These are phyloP conservation scores for Agrotis ipsilon DNA, from an alignment of 2,888 invertebrate genomes.

Conservation along the genomic window DNA sequence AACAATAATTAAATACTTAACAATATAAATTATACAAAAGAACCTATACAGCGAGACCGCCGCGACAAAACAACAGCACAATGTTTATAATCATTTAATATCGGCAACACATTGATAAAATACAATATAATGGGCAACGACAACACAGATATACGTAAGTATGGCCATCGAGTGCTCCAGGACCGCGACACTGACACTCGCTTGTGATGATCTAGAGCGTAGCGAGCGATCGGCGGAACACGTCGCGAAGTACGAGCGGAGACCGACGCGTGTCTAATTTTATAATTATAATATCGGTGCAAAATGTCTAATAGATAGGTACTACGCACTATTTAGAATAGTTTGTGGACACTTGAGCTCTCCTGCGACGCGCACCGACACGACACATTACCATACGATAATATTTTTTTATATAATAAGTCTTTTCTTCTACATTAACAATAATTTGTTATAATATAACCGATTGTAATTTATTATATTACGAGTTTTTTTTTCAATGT, in stretches of 20 bases:
- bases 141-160: slow-evolving; percentile 66
- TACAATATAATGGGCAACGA: slow-evolving; percentile 74
- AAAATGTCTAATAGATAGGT: slow-evolving; percentile 87
- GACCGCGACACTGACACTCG: slow-evolving; percentile 13
- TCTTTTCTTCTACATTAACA: slow-evolving; percentile 89
- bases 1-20: slow-evolving; percentile 83
- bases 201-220: slow-evolving; percentile 49
- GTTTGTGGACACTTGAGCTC: slow-evolving; percentile 84
- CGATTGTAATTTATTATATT: slow-evolving; percentile 68
- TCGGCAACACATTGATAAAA: slow-evolving; percentile 77
- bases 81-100: slow-evolving; percentile 52
- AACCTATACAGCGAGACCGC: slow-evolving; percentile 65
- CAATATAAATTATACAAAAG: slow-evolving; percentile 77
- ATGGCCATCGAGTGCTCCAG: slow-evolving; percentile 23
- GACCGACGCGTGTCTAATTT: slow-evolving; percentile 77
- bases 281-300: slow-evolving; percentile 87
- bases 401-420: slow-evolving; percentile 82
- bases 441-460: slow-evolving; percentile 84
- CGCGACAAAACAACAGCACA: slow-evolving; percentile 56
- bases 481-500: slow-evolving; percentile 66
- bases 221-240: slow-evolving; percentile 36
- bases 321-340: slow-evolving; percentile 89
- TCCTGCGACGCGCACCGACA: slow-evolving; percentile 72
- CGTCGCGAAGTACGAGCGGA: slow-evolving; percentile 69
- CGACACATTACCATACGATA: slow-evolving; percentile 60